Evolutionary conservation across 2,113 vertebrate species (phyloP).

Genomic region (Alethe diademata): DNA sequence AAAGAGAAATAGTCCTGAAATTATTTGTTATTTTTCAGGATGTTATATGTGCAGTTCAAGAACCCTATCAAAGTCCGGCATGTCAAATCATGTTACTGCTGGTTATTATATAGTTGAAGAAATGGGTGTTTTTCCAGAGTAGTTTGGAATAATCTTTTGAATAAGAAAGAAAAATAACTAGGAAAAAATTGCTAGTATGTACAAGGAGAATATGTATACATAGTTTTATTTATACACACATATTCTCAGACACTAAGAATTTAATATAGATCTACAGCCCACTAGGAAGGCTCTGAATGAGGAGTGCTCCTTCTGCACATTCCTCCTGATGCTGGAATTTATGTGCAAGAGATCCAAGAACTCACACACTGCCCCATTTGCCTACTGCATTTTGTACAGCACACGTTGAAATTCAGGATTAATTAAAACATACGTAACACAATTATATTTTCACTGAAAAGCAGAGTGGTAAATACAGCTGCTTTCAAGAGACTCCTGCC

Average conservation of each 20-base stretch:
- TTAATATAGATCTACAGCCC: background rate
- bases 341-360: background rate
- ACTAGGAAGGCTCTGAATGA: background rate
- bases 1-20: background rate
- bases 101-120: background rate
- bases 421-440: background rate
- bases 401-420: background rate
- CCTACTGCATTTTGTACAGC: background rate
- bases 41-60: background rate
- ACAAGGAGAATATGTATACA: background rate
- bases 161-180: background rate
- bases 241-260: background rate
- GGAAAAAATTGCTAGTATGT: background rate
- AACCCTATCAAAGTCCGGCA: background rate
- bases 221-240: background rate
- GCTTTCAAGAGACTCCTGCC: conserved; percentile 58
- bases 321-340: background rate
- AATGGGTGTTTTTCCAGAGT: background rate
- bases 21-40: background rate
- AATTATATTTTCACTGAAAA: background rate
- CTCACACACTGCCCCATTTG: background rate
- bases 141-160: background rate
- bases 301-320: background rate
- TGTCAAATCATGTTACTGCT: background rate
- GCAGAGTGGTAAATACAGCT: conserved; percentile 38